Evolutionary conservation across 2,888 invertebrate genomes (phyloP).

Genomic region (Celastrina argiolus): DNA sequence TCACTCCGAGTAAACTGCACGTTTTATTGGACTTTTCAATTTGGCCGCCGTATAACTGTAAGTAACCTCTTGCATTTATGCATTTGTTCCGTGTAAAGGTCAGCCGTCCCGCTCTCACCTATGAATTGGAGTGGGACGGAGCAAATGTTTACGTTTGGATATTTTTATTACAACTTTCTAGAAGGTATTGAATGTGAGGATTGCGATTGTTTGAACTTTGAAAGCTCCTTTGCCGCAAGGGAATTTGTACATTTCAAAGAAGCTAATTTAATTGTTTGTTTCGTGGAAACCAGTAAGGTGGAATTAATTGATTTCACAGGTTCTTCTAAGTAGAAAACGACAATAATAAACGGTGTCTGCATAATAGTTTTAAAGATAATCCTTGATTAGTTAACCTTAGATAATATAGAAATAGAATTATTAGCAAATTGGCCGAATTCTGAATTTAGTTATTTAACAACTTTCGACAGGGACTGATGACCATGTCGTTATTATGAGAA

Average conservation of each 20-base stretch:
- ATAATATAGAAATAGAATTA: too few relatives aligned
- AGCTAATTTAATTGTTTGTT: slow-evolving; percentile 2
- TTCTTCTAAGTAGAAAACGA: too few relatives aligned
- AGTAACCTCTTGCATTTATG: slow-evolving; percentile 37
- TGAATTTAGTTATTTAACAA: too few relatives aligned
- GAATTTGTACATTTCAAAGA: neutral
- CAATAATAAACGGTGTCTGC: too few relatives aligned
- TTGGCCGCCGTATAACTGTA: slow-evolving; percentile 33
- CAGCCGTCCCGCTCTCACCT: slow-evolving; percentile 38
- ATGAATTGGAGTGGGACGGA: slow-evolving; percentile 28
- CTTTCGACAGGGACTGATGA: too few relatives aligned
- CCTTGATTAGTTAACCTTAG: too few relatives aligned
- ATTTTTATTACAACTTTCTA: slow-evolving; percentile 34
- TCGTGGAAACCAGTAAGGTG: neutral
- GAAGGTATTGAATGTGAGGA: slow-evolving; percentile 14
- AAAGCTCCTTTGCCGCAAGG: neutral
- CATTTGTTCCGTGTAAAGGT: slow-evolving; percentile 30
- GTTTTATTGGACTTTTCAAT: slow-evolving; percentile 43
- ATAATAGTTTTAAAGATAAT: too few relatives aligned
- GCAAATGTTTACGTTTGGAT: slow-evolving; percentile 27
- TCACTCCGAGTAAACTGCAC: slow-evolving; percentile 39
- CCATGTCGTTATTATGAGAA: too few relatives aligned
- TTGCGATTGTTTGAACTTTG: slow-evolving; percentile 21
- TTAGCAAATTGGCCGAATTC: too few relatives aligned
- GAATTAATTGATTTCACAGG: neutral